Base-by-base conservation (phyloP, 2,797 vertebrate species). In the Synaphobranchus kaupii region DNA sequence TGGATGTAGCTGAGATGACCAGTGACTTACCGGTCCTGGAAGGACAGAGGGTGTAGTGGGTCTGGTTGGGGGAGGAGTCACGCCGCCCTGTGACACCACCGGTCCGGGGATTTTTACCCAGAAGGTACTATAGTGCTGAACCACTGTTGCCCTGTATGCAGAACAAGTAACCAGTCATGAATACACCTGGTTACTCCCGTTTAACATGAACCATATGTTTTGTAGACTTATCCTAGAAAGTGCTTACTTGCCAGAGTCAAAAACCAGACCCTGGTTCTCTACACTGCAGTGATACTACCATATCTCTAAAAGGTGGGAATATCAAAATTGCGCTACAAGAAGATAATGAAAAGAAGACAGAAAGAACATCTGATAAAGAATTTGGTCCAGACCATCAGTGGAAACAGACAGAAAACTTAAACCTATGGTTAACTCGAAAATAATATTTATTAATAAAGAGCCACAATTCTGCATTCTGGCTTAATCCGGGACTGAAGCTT, bases 91-190 rank as follows among this genome's bases (percentile, higher is more conserved):
- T 73, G 93, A 96, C 93, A 97, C 90, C 76, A 96, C 0, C 2
- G 96, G 96, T 87, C 97, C 92, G 0, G 93, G 95, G 90, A 97
- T 93, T 93, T 95, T 97, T 87, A 96, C 95, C 97, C 97, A 98
- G 89, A 94, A 97, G 84, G 8, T 89, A 28, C 68, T 93, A 90
- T 95, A 97, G 78, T 95, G 94, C 89, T 93, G 88, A 71, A 98
- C 96, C 88, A 97, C 95, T 44, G 96, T 96, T 58, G 90, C 96
- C 87, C 97, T 97, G 93, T 88, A 94, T 92, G 31, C 76, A 85
- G 71, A 73, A 73, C 48, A 54, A 78, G 73, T 20, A 47, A 81
- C 25, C 84, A 85, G 31, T 76, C 4, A 68, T 8, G 10, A 31
- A 34, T 31, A 68, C 34, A 85, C 80, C 25, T 68, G n/a, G n/a